Base-by-base conservation (phyloP, 2,113 vertebrate species). In the Apistogramma diplotaenia region DNA sequence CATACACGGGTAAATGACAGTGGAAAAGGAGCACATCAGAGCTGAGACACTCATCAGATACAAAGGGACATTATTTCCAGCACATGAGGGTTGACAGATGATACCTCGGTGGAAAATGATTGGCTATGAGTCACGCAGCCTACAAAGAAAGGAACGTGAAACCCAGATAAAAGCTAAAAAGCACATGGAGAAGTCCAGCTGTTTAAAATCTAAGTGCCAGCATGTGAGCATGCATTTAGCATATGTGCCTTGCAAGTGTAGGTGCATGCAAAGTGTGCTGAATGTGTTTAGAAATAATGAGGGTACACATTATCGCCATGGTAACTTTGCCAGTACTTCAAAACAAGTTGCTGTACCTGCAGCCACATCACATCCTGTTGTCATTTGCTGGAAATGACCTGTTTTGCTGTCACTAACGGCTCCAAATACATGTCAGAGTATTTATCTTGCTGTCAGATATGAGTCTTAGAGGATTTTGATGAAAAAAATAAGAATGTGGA, bases 341-440 rank as follows among this genome's bases (percentile, higher is more conserved):
- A 55, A 77, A 56, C 6, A 49, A 56, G 77, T 43, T 51, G 55
- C 61, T 54, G 58, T 53, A 79, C 37, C 82, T 89, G 79, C 82
- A 86, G 81, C 76, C 76, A 37, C 82, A 85, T 91, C 84, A 87
- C 79, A 85, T 94, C 93, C 93, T 91, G 92, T 91, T 77, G 82
- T 56, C 82, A 58, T 49, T 65, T 73, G 54, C 79, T 82, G 54
- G 79, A 90, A 87, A 82, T 59, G 18, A 81, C 19, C 74, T 1
- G 10, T 15, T 72, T 46, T 43, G 3, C 54, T 19, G 6, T 58
- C 4, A 19, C 6, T 76, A 15, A 71, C 12, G 59, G 18, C 10
- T 81, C 51, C 29, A 27, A 58, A 8, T 73, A 53, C 4, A 33
- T 74, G 12, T 82, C 61, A 37, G 29, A n/a, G 2, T 9, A 55